These are phyloP conservation scores for Trachelus tabidus DNA, from an alignment of 2,888 invertebrate species.

Conservation along the genomic window DNA sequence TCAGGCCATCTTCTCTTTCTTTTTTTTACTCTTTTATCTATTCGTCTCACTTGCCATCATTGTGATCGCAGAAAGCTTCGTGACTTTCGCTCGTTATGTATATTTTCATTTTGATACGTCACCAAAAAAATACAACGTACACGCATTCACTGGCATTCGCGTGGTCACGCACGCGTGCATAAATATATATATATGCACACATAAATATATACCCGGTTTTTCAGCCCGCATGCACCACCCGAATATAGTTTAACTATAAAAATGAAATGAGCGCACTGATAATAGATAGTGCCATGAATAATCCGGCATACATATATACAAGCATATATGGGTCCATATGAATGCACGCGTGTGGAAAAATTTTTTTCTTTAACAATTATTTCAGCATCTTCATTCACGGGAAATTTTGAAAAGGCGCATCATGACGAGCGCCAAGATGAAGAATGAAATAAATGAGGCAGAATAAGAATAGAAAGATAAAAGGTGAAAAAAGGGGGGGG, in stretches of 20 bases:
- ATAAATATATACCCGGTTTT: no score
- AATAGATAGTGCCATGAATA: no score
- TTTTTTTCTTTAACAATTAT: not conserved
- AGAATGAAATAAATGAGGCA: not conserved
- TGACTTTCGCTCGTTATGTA: not conserved
- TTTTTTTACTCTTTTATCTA: not conserved
- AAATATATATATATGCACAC: not conserved
- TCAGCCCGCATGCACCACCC: no score
- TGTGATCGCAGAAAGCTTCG: not conserved
- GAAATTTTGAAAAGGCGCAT: not conserved
- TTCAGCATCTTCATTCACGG: not conserved
- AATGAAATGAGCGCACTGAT: no score
- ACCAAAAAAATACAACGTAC: not conserved
- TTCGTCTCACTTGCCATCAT: conserved; percentile 17
- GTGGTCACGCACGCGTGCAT: not conserved
- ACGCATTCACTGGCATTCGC: not conserved
- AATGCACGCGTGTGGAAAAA: not conserved
- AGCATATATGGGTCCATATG: no score
- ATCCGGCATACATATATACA: no score
- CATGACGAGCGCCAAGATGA: not conserved
- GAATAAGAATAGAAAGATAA: not conserved
- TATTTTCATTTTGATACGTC: not conserved
- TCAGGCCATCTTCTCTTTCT: not conserved
- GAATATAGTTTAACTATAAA: no score
- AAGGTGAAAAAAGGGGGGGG: not conserved